These are phyloP conservation scores for Apoderus coryli DNA, from an alignment of 2,888 invertebrate species.

Conservation along the genomic window DNA sequence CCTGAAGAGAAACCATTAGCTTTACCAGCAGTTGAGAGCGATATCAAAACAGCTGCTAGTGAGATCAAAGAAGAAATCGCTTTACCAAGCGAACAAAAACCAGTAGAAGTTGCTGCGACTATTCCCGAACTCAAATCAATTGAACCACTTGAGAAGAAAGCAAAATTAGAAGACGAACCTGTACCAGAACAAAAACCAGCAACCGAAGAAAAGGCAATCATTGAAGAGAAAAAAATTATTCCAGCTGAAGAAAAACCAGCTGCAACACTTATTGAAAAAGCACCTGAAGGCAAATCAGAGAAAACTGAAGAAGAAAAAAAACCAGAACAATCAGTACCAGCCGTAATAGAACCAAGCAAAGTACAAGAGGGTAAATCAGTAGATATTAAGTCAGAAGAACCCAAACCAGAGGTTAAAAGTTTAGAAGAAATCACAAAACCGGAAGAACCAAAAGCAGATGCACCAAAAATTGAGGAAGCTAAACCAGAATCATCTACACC, in stretches of 20 bases:
- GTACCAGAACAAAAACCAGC: slow-evolving; percentile 13
- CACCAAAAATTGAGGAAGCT: not conserved
- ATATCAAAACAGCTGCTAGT: slow-evolving; percentile 16
- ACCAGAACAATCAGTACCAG: not conserved
- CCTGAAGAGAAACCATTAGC: slow-evolving; percentile 31
- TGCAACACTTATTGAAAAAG: slow-evolving; percentile 11
- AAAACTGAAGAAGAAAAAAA: not conserved
- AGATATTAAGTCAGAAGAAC: slow-evolving; percentile 1
- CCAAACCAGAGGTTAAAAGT: no score
- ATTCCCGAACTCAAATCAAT: slow-evolving; percentile 19
- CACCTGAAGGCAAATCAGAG: slow-evolving; percentile 14
- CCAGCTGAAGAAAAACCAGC: slow-evolving; percentile 7
- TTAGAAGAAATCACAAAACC: slow-evolving; percentile 1
- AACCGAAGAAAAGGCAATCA: slow-evolving; percentile 9
- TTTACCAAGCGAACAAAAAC: slow-evolving; percentile 23
- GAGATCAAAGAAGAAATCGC: slow-evolving; percentile 21
- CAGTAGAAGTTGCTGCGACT: slow-evolving; percentile 22
- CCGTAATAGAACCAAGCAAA: not conserved
- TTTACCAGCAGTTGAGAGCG: slow-evolving; percentile 25
- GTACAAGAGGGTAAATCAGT: not conserved
- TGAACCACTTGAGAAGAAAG: slow-evolving; percentile 17
- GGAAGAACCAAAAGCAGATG: not conserved
- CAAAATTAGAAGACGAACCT: slow-evolving; percentile 17
- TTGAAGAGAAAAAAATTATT: slow-evolving; percentile 15
- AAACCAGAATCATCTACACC: no score